Evolutionary conservation across 2,888 invertebrate species (phyloP), one percentile per base, ranked within the genome.

Genomic region (Adineta ricciae): DNA sequence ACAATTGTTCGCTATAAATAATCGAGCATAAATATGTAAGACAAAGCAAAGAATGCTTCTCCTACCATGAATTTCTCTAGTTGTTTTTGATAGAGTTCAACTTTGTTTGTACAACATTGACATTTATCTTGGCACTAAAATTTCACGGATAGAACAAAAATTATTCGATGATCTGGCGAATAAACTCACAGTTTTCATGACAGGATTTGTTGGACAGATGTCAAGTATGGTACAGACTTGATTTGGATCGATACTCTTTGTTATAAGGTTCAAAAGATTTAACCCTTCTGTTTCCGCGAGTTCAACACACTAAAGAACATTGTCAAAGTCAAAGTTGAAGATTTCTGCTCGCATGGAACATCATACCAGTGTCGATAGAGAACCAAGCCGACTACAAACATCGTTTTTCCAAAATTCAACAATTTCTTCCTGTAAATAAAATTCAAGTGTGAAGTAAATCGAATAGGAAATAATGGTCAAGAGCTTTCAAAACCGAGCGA

Each of bases 261-360:
- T 9, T 27, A 85, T 41, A 27, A 78, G 32, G 27, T 38, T 52
- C 8, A 85, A 52, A 73, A 85, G 46, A 46, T 50, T 21, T 46
- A 73, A 56, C 16, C 85, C 85, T 54, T 85, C 83, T 24, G 52
- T 41, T n/a, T 84, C 84, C 24, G 82, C 73, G 21, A 83, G 41
- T 49, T 54, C 54, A 49, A 83, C 52, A 27, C 85, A 85, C 83
- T 83, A 24, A 9, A 82, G 27, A 27, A 49, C 5, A 5, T 21
- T 3, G 5, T 24, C n/a, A 7, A 11, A 64, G 27, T 9, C n/a
- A 24, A 38, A 24, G 0, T n/a, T n/a, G n/a, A n/a, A n/a, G n/a
- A n/a, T n/a, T n/a, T n/a, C n/a, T n/a, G n/a, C n/a, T 1, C 11
- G 2, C 9, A 41, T 41, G 0, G 19, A 9, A 11, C 1, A 38